Conservation (phyloP, 2,888 invertebrate species). For the Tigriopus californicus region DNA sequence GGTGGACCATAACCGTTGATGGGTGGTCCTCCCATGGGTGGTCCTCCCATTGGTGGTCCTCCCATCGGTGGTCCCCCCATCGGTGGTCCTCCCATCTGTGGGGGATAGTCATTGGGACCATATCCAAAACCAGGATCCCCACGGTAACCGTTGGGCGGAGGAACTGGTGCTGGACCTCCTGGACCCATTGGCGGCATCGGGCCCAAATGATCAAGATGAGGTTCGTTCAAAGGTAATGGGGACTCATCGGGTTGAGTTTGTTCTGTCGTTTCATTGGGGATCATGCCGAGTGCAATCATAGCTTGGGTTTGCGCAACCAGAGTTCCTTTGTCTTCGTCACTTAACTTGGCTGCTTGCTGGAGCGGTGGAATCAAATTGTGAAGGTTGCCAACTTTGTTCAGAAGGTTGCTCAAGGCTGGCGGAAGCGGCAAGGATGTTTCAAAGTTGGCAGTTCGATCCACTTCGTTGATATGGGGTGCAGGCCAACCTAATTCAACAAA, state of each 20-base stretch:
- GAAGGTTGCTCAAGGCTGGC: slow-evolving; percentile 1
- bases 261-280: background rate
- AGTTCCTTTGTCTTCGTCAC: slow-evolving; percentile 7
- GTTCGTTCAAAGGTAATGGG: background rate
- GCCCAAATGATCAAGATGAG: background rate
- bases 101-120: background rate
- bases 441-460: background rate
- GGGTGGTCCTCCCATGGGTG: background rate
- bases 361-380: background rate
- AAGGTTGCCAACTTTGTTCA: background rate
- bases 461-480: background rate
- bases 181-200: background rate
- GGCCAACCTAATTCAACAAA: slow-evolving; percentile 7
- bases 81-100: background rate
- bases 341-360: background rate
- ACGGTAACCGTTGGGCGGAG: background rate
- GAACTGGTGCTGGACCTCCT: background rate
- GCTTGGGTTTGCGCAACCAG: slow-evolving; percentile 4
- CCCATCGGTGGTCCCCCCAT: background rate
- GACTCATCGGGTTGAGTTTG: background rate
- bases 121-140: background rate
- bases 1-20: background rate
- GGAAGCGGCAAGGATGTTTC: slow-evolving; percentile 3
- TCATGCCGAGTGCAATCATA: slow-evolving; percentile 7
- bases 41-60: background rate